These are phyloP conservation scores for Drosophila funebris DNA, from an alignment of 1,140 invertebrate species.

Conservation along the genomic window DNA sequence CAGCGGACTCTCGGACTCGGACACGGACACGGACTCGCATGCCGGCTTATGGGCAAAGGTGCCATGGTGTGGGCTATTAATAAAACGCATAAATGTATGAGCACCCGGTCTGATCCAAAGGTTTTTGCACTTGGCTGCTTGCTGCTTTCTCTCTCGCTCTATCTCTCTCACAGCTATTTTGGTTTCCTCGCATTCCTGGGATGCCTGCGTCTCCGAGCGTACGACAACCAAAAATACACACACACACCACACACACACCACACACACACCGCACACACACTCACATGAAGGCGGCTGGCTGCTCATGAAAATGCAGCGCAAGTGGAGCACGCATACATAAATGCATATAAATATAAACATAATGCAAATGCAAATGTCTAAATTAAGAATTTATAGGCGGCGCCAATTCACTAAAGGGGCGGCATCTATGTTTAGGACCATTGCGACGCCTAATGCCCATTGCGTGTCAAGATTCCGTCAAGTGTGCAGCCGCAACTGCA, in stretches of 20 bases:
- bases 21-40: neutral
- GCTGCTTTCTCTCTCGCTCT: neutral
- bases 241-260: neutral
- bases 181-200: constrained; percentile 67
- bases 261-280: no score
- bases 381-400: constrained; percentile 52
- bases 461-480: constrained; percentile 49
- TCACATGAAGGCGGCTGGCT: neutral
- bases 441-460: constrained; percentile 18
- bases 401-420: constrained; percentile 35
- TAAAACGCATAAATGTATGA: neutral
- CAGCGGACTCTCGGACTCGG: constrained; percentile 21
- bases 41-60: constrained; percentile 6
- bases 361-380: constrained; percentile 54
- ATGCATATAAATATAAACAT: constrained; percentile 36
- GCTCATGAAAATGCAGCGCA: constrained; percentile 65
- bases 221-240: constrained; percentile 22
- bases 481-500: constrained; percentile 18
- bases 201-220: constrained; percentile 47
- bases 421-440: constrained; percentile 38
- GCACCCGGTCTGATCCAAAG: constrained; percentile 41
- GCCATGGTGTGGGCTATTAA: neutral
- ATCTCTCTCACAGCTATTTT: constrained; percentile 50
- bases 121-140: constrained; percentile 73
- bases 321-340: constrained; percentile 62